Conservation (phyloP, 2,113 vertebrate genomes). For the Varanus salvator region DNA sequence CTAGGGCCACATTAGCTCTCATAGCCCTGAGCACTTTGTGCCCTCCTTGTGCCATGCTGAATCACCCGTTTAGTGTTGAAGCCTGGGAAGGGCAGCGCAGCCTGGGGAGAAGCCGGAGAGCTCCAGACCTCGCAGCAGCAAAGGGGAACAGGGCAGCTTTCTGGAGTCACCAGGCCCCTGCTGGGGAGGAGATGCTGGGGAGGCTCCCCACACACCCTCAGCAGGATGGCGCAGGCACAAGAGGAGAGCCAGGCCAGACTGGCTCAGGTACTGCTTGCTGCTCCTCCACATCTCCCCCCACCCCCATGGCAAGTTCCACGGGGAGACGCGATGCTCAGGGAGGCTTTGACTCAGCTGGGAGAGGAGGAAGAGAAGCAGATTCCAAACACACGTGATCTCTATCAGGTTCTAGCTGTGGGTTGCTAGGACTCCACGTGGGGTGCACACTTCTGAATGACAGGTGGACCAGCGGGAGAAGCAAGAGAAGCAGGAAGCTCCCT, state of each 20-base stretch:
- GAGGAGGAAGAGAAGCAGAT: no score
- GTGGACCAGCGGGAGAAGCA: not conserved
- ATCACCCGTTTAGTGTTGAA: not conserved
- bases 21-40: not conserved
- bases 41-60: not conserved
- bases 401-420: no score
- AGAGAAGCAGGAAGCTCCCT: not conserved
- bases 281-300: not conserved
- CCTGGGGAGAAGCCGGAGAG: not conserved
- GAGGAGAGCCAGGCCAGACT: no score
- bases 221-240: not conserved
- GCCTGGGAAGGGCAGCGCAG: not conserved
- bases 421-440: fast-evolving
- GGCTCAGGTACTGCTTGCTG: no score
- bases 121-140: not conserved
- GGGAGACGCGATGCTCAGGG: not conserved
- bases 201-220: not conserved
- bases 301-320: not conserved
- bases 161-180: not conserved
- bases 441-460: not conserved
- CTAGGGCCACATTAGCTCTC: no score
- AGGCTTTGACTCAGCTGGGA: no score
- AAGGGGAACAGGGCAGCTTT: no score
- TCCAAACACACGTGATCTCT: not conserved
- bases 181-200: not conserved